A percentile compares a stretch with the other conserved stretches of the same genome.
Conservation (phyloP, 2,797 vertebrate genomes). For the Tapirus indicus region DNA sequence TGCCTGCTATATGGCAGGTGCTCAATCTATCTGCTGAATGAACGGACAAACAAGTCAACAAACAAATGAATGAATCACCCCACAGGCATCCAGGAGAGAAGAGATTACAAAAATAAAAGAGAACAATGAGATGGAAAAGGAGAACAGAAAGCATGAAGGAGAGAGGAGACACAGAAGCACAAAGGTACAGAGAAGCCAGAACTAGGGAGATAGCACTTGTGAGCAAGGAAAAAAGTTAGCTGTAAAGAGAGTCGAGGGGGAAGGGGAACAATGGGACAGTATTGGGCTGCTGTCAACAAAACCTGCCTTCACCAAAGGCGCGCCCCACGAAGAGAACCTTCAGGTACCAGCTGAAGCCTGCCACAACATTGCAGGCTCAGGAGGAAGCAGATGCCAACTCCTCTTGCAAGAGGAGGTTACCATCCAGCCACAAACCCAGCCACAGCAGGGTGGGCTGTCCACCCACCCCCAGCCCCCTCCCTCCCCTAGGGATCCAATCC, state of each 20-base stretch:
- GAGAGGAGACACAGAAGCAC: rapidly evolving
- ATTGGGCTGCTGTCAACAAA: rapidly evolving
- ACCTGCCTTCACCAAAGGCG: not conserved
- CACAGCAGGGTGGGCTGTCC: rapidly evolving
- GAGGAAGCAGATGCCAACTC: not conserved
- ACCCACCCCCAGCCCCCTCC: rapidly evolving
- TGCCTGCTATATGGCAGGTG: rapidly evolving
- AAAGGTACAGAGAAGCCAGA: no score
- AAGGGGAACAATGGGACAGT: rapidly evolving
- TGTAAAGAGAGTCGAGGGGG: rapidly evolving
- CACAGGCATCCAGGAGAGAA: not conserved
- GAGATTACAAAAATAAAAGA: not conserved
- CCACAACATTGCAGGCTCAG: not conserved
- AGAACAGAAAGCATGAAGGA: not conserved
- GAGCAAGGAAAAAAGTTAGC: not conserved
- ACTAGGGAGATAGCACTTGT: rapidly evolving
- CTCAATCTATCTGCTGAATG: not conserved
- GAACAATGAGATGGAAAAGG: not conserved
- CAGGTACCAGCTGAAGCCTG: not conserved
- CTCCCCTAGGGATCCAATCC: rapidly evolving
- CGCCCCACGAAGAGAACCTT: not conserved
- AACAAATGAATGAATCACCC: not conserved
- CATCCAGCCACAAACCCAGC: not conserved
- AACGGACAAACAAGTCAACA: no score
- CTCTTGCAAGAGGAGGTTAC: not conserved